These are phyloP conservation scores for Heterocephalus glaber DNA, from an alignment of 2,113 vertebrate genomes.

Conservation along the genomic window DNA sequence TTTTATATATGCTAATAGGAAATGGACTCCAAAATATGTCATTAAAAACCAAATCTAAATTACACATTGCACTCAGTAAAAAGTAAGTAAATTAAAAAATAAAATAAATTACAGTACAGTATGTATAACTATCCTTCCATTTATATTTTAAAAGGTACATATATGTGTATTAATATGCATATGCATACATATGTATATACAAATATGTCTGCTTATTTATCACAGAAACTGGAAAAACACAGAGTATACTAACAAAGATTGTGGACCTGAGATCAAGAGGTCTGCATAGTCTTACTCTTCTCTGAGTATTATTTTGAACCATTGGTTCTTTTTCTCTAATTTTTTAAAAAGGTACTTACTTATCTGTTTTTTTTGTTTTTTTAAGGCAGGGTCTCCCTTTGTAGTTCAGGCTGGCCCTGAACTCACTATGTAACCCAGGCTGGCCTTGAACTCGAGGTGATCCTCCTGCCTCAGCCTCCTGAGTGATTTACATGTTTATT, in stretches of 20 bases:
- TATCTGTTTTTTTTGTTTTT: too few species aligned
- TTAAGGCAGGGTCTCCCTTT: too few species aligned
- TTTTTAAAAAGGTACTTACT: neutral
- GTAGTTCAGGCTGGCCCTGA: too few species aligned
- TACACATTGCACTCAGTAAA: too few species aligned
- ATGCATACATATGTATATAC: neutral
- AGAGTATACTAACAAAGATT: neutral
- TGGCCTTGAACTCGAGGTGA: too few species aligned
- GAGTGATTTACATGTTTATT: constrained; percentile 14
- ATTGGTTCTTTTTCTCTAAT: neutral
- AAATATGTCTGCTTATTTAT: neutral
- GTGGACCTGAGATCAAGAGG: neutral
- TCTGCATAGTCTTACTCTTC: neutral
- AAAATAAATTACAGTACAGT: too few species aligned
- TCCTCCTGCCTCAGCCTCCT: too few species aligned
- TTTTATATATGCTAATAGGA: neutral
- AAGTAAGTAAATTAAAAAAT: too few species aligned
- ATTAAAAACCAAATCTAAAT: neutral
- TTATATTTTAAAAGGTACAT: too few species aligned
- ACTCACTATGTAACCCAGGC: too few species aligned
- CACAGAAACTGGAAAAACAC: neutral
- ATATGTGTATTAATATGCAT: neutral
- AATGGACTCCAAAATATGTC: neutral
- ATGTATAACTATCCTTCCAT: neutral
- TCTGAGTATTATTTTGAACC: neutral